Base-by-base conservation (phyloP, 2,113 vertebrate species). In the Miniopterus natalensis region DNA sequence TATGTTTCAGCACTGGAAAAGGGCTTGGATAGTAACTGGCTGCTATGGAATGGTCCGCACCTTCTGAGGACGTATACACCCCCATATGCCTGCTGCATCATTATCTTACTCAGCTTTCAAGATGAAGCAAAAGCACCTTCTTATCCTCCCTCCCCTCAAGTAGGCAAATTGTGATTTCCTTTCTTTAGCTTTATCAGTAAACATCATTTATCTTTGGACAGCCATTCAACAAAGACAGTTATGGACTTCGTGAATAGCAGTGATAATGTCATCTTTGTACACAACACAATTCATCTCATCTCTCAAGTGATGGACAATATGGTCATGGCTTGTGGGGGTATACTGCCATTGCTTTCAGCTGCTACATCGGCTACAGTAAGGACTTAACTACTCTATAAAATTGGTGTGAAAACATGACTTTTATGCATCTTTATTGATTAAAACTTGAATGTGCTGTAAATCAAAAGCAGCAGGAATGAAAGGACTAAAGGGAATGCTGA, bases 301-400 rank as follows among this genome's bases (percentile, higher is more conserved):
- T 99, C 99, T 97, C 99, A 99, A 98, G 99, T 99, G 98, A 98
- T 99, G 98, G 99, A 99, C 99, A 99, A 99, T 97, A 99, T 99
- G 98, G 99, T 99, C 98, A 99, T 99, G 99, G 99, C 99, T 55
- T 99, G 99, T 96, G 99, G 99, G 97, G 99, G 99, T 81, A 99
- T 99, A 97, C 98, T 99, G 95, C 99, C 99, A 17, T 98, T 99
- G 96, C 99, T 99, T 63, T 99, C 99, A 96, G 99, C 99, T 83
- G 99, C 99, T 94, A 99, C 99, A 3, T 99, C 99, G 0, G 98
- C 99, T 96, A 99, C 99, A 36, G 99, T 99, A 98, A 99, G 99
- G 97, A 96, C 81, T 95, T 90, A 9, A 63, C 61, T 95, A 77
- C 89, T 93, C 14, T 91, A 21, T 96, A 79, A 66, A 92, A 75